A percentile compares a stretch with the other conserved stretches of the same genome.
Evolutionary conservation across 2,797 vertebrate genomes (phyloP).

Genomic region (Sternarchorhynchus goeldii): DNA sequence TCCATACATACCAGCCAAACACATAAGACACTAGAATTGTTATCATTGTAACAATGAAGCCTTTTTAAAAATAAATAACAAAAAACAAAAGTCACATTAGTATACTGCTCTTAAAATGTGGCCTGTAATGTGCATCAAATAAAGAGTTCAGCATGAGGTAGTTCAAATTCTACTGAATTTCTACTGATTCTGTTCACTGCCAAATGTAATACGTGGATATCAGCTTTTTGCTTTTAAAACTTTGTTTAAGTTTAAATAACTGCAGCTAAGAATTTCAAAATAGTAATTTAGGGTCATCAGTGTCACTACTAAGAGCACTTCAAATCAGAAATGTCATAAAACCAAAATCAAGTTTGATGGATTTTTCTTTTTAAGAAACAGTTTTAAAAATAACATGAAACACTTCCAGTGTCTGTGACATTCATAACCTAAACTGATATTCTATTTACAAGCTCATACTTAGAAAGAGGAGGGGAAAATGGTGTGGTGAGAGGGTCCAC

Average conservation of each 20-base stretch:
- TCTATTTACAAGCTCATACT: conserved; percentile 17
- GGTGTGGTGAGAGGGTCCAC: not conserved
- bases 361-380: conserved; percentile 11
- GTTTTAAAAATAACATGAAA: conserved; percentile 31
- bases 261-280: conserved; percentile 28
- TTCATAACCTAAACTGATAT: conserved; percentile 27
- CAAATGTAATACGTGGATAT: conserved; percentile 12
- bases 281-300: conserved; percentile 28
- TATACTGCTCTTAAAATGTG: conserved; percentile 28
- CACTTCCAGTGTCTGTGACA: conserved; percentile 20
- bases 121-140: conserved; percentile 30
- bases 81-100: conserved; percentile 23
- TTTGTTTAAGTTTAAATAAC: conserved; percentile 22
- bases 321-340: conserved; percentile 31
- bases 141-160: conserved; percentile 50
- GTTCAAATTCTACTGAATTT: conserved; percentile 49
- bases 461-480: conserved; percentile 12
- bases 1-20: conserved; percentile 29
- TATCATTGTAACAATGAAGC: not conserved
- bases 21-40: conserved; percentile 21
- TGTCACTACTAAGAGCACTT: conserved; percentile 54
- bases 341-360: conserved; percentile 8
- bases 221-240: conserved; percentile 15
- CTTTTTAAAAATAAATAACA: conserved; percentile 33
- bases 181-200: conserved; percentile 36